Percentiles rank a stretch among this genome's conserved stretches.
These are phyloP conservation scores for Pongo pygmaeus DNA, from an alignment of 2,113 vertebrate species.

Conservation along the genomic window DNA sequence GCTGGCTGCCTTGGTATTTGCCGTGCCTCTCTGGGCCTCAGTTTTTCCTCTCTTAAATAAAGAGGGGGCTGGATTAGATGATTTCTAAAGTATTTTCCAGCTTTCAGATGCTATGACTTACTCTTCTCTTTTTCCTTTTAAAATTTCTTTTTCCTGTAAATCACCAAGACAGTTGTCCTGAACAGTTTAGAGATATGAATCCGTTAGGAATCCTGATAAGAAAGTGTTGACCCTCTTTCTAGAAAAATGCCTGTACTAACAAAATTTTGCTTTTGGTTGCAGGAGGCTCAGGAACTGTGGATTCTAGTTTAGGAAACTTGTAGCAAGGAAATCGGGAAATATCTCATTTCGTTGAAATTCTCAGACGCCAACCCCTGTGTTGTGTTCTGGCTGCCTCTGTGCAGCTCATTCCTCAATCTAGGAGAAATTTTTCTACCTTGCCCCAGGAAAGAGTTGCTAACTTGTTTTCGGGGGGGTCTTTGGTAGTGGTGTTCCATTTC, in stretches of 20 bases:
- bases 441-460: too few species aligned
- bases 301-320: not conserved
- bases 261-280: not conserved
- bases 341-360: accelerated
- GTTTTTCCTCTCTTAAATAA: not conserved
- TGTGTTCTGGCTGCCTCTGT: not conserved
- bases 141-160: not conserved
- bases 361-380: not conserved
- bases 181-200: not conserved
- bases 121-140: not conserved
- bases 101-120: not conserved
- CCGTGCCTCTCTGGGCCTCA: not conserved
- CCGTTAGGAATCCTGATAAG: not conserved
- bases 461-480: not conserved
- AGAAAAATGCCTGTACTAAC: not conserved
- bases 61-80: not conserved
- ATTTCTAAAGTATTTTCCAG: not conserved
- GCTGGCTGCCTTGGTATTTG: not conserved
- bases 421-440: not conserved
- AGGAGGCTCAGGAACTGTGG: not conserved
- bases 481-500: not conserved
- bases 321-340: not conserved
- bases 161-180: not conserved
- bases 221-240: not conserved
- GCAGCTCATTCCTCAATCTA: not conserved